Evolutionary conservation across 2,888 invertebrate species (phyloP).

Genomic region (Amorpha juglandis): DNA sequence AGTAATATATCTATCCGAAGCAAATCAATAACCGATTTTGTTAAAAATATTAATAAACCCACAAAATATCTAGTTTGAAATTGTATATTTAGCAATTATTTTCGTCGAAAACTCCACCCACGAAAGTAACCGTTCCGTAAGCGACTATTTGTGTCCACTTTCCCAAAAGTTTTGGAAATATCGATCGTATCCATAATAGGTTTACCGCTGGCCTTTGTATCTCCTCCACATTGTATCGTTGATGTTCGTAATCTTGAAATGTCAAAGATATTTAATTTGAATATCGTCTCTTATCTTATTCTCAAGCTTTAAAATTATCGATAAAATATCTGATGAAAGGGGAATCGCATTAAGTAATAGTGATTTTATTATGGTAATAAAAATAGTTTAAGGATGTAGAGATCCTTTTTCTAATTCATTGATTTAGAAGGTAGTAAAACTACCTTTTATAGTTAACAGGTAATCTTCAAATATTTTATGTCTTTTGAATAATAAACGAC

Average conservation of each 20-base stretch:
- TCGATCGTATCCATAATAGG: constrained; percentile 50
- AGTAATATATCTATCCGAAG: no score
- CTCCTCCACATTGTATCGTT: constrained; percentile 69
- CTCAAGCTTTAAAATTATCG: constrained; percentile 76
- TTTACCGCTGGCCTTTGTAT: constrained; percentile 63
- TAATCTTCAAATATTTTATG: neutral
- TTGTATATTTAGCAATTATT: neutral
- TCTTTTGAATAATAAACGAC: neutral
- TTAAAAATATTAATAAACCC: neutral
- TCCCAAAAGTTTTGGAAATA: constrained; percentile 16
- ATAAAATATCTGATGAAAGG: constrained; percentile 66
- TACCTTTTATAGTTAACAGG: neutral
- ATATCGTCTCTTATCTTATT: constrained; percentile 79
- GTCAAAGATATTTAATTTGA: constrained; percentile 84
- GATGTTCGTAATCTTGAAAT: constrained; percentile 82
- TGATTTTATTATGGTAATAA: constrained; percentile 33
- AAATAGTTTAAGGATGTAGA: constrained; percentile 5
- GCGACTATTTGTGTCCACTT: constrained; percentile 6
- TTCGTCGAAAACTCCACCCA: neutral
- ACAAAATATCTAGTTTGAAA: neutral
- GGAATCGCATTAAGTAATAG: constrained; percentile 37
- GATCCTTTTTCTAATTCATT: neutral
- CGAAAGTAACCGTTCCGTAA: neutral
- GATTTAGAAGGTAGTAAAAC: neutral
- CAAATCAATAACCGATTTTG: neutral